Evolutionary conservation across 2,113 vertebrate genomes (phyloP).

Genomic region (Emydura subglobosa): DNA sequence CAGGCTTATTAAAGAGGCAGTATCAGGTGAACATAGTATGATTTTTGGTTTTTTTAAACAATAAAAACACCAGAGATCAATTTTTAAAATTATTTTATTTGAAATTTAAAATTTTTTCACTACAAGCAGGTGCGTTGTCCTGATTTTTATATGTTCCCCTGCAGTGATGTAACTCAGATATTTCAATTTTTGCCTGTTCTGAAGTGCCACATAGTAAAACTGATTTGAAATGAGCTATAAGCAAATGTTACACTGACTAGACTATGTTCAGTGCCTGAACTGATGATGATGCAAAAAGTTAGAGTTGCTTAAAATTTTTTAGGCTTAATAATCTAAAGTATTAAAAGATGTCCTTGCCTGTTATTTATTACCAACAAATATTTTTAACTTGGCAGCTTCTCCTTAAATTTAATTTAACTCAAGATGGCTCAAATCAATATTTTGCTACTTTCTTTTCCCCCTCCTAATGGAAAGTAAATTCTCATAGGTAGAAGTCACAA

Average conservation of each 20-base stretch:
- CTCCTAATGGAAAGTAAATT: neutral
- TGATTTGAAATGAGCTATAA: neutral
- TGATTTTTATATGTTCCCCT: neutral
- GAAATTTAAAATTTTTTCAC: neutral
- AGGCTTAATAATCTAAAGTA: neutral
- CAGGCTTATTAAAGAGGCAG: slow-evolving; percentile 1
- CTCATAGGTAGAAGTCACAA: neutral
- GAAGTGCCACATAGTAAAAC: neutral
- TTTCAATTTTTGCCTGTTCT: neutral
- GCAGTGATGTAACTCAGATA: neutral
- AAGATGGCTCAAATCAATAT: neutral
- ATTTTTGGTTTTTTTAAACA: neutral
- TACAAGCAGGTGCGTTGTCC: rapidly evolving
- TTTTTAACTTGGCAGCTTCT: neutral
- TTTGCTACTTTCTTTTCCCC: neutral
- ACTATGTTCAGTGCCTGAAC: neutral
- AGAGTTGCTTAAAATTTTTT: neutral
- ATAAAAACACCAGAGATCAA: neutral
- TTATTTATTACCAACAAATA: neutral
- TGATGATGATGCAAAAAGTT: neutral
- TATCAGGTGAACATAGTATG: neutral
- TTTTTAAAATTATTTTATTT: neutral
- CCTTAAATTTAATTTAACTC: neutral
- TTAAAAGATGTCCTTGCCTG: neutral
- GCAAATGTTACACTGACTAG: neutral